These are phyloP conservation scores for Eristalis tenax DNA, from an alignment of 2,888 invertebrate species.

Conservation along the genomic window DNA sequence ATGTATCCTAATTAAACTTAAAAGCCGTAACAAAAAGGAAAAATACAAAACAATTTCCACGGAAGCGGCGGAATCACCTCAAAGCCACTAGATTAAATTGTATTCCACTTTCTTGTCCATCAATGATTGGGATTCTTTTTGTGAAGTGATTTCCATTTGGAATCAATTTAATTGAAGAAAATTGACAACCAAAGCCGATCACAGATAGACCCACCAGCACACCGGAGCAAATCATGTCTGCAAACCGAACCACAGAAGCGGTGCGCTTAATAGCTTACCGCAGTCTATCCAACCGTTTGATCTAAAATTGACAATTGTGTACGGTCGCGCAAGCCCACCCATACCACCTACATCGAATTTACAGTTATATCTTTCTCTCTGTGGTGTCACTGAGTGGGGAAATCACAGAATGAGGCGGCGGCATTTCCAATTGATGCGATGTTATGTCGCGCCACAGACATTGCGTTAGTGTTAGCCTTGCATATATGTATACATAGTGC, in stretches of 20 bases:
- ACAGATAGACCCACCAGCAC: constrained; percentile 1
- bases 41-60: neutral
- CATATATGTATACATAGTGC: constrained; percentile 47
- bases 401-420: constrained; percentile 42
- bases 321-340: constrained; percentile 40
- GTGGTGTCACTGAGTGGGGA: neutral
- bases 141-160: constrained; percentile 48
- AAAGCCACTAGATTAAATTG: constrained; percentile 12
- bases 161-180: constrained; percentile 69
- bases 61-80: neutral
- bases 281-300: constrained; percentile 68
- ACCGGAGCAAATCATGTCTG: constrained; percentile 40
- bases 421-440: constrained; percentile 65
- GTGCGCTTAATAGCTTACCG: constrained; percentile 66
- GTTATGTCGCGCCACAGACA: constrained; percentile 61
- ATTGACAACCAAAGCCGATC: constrained; percentile 58
- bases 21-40: neutral
- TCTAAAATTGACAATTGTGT: constrained; percentile 70
- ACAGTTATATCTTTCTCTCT: constrained; percentile 28
- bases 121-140: constrained; percentile 37
- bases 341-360: constrained; percentile 31
- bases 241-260: constrained; percentile 41
- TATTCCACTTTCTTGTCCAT: constrained; percentile 22
- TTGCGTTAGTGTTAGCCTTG: constrained; percentile 63
- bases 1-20: too few species aligned